Evolutionary conservation across 2,888 invertebrate species (phyloP), one percentile per base, ranked within the genome.

Genomic region (Biston betularia): DNA sequence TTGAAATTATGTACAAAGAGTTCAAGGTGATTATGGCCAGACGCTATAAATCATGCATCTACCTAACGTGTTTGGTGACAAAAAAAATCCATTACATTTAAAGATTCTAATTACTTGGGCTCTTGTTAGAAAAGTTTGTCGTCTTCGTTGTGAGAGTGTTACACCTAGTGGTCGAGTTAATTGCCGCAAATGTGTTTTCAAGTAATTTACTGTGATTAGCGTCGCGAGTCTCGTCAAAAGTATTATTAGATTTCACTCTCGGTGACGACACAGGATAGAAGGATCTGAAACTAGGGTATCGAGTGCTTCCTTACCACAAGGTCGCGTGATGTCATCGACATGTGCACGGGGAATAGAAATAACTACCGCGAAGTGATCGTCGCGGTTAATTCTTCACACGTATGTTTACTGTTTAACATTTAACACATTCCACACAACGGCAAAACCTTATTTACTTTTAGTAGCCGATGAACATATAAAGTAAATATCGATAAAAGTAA

Each of bases 251-350:
- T 68, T 72, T 77, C 74, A 75, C 79, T 61, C 53, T 48, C 64
- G 60, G 79, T 89, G 89, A 90, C 89, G 89, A 84, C 86, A 90
- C 89, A 89, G 92, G 92, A 92, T 90, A 90, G 86, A 85, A 87
- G 83, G 84, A 84, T 79, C 82, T 85, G 87, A 85, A 89, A 88
- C 87, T 88, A 86, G 91, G 89, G 89, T 84, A 54, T 82, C 80
- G 79, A 78, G 72, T 76, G 86, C 86, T 86, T 88, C 89, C 89
- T 68, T 84, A 82, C 81, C 80, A 81, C 93, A 93, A 93, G 93
- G 93, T 86, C 92, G 86, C 78, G 83, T 92, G 92, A 92, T 85
- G 89, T 92, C 91, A 93, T 80, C 79, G 75, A 75, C 86, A 82
- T 86, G 80, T 86, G 86, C 79, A 75, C 81, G 69, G 72, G 80